These are phyloP conservation scores for Pseudococcus jackbeardsleyi DNA, from an alignment of 2,888 invertebrate genomes.

Conservation along the genomic window DNA sequence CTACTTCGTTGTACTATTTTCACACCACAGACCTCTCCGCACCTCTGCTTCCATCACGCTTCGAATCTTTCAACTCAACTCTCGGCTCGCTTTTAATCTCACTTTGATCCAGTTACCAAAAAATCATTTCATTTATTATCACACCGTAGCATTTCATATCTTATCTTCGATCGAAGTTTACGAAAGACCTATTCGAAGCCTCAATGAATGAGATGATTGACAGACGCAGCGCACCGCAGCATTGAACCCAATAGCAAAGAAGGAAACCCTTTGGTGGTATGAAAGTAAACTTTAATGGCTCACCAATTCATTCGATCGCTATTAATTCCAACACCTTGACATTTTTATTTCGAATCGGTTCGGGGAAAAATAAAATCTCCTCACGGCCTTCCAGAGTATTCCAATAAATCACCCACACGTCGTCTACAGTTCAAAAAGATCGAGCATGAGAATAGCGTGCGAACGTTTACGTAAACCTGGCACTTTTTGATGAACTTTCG, in stretches of 20 bases:
- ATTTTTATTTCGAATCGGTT: slow-evolving; percentile 10
- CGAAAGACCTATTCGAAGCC: not conserved
- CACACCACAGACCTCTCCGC: not conserved
- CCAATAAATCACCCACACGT: slow-evolving; percentile 26
- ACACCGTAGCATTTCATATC: not conserved
- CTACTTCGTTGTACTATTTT: not conserved
- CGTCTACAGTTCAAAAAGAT: not conserved
- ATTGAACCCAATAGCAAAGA: not conserved
- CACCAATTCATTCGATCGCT: slow-evolving; percentile 21
- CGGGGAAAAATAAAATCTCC: not conserved
- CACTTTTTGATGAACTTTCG: not conserved
- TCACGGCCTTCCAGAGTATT: not conserved
- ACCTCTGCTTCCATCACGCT: not conserved
- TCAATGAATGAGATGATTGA: slow-evolving; percentile 9
- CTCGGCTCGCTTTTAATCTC: not conserved
- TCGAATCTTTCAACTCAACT: not conserved
- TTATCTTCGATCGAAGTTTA: slow-evolving; percentile 1
- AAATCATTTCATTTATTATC: not conserved
- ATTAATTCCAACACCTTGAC: slow-evolving; percentile 35
- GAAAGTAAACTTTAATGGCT: slow-evolving; percentile 19
- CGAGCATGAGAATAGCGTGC: not conserved
- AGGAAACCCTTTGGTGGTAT: slow-evolving; percentile 8
- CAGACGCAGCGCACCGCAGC: not conserved
- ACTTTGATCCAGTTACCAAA: slow-evolving; percentile 13
- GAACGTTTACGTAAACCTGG: not conserved